Evolutionary conservation across 2,113 vertebrate species (phyloP), one percentile per base, ranked within the genome.

Genomic region (Choloepus hoffmanni): DNA sequence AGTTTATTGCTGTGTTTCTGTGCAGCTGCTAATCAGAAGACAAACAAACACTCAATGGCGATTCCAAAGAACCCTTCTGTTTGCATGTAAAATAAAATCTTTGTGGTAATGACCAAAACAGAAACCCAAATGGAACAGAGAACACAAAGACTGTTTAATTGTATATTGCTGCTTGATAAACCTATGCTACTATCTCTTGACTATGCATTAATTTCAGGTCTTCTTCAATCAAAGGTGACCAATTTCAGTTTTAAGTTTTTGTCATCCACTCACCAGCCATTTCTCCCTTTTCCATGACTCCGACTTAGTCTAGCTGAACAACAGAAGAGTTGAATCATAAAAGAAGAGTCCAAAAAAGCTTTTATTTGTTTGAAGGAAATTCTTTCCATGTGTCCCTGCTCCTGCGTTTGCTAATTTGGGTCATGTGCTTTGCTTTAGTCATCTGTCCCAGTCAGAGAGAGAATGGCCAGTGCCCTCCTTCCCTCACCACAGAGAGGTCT

Each of bases 351-450:
- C 96, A 97, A 97, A 98, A 98, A 97, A 98, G 95, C 97, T 98
- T 98, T 98, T 98, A 98, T 98, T 98, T 98, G 98, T 98, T 98
- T 92, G 96, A 98, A 96, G 96, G 97, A 98, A 98, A 98, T 98
- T 98, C 96, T 97, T 98, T 98, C 98, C 98, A 98, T 98, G 97
- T 98, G 98, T 98, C 48, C 92, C 95, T 97, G 95, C 95, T 98
- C 96, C n/a, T 97, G 98, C 97, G 97, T 98, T 97, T 97, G 95
- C 98, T 98, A 98, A 98, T 98, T 98, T 98, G 97, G 98, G 97
- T 98, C 98, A 98, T 98, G 98, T 98, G 98, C 98, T 97, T 98
- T 90, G 95, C 97, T 98, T 98, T 98, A 98, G 98, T 98, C 82
- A 97, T 98, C 97, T 98, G 95, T 98, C 98, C 98, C 98, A 97